Evolutionary conservation across 2,888 invertebrate genomes (phyloP).

Genomic region (Arctia plantaginis): DNA sequence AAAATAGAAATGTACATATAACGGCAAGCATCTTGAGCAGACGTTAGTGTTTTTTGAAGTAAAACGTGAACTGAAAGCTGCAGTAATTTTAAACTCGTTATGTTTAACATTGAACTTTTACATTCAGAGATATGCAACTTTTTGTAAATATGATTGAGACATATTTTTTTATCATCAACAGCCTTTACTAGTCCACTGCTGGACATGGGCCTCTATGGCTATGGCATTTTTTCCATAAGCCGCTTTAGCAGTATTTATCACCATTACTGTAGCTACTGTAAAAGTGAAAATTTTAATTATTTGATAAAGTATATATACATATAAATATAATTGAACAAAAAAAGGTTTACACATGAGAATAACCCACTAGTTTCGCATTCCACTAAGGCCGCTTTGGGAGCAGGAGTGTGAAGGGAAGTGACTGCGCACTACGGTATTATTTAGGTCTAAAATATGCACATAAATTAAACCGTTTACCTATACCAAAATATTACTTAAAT

Average conservation of each 20-base stretch:
- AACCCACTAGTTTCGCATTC: too few species aligned
- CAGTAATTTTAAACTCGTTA: slow-evolving; percentile 38
- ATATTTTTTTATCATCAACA: not conserved
- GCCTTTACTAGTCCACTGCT: too few species aligned
- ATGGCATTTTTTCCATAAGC: too few species aligned
- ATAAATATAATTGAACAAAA: too few species aligned
- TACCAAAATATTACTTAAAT: too few species aligned
- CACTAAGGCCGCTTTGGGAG: too few species aligned
- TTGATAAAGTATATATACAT: too few species aligned
- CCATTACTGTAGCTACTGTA: not conserved
- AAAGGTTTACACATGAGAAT: too few species aligned
- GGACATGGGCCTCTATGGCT: too few species aligned
- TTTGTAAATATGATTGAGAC: not conserved
- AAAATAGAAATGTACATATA: slow-evolving; percentile 50
- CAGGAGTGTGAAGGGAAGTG: not conserved
- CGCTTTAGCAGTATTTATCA: too few species aligned
- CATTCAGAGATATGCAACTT: slow-evolving; percentile 36
- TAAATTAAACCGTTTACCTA: not conserved
- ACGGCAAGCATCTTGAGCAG: slow-evolving; percentile 56
- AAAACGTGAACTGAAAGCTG: slow-evolving; percentile 20
- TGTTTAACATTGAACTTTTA: slow-evolving; percentile 54
- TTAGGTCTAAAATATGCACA: not conserved
- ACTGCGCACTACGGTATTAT: not conserved
- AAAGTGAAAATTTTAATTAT: not conserved
- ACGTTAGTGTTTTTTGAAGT: slow-evolving; percentile 36